Conservation (phyloP, 2,113 vertebrate genomes). For the Theristicus caerulescens region DNA sequence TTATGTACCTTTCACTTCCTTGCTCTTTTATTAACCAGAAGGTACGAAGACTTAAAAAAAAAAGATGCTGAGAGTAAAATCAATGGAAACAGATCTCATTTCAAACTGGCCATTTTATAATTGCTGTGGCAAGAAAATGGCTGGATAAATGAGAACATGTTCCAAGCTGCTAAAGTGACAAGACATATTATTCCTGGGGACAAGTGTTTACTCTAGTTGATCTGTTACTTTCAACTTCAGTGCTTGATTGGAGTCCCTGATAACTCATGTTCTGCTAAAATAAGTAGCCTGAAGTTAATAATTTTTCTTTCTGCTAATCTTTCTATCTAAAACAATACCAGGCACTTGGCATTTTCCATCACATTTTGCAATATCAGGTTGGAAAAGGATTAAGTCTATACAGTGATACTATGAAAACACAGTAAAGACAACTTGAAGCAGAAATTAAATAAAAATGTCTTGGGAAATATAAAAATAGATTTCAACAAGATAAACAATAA, state of each 20-base stretch:
- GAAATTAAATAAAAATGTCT: slow-evolving; percentile 65
- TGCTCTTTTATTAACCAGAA: slow-evolving; percentile 26
- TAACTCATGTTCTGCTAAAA: slow-evolving; percentile 31
- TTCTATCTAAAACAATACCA: slow-evolving; percentile 30
- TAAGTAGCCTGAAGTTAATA: slow-evolving; percentile 58
- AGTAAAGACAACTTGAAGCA: slow-evolving; percentile 7
- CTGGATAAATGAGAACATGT: slow-evolving; percentile 28
- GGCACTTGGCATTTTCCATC: slow-evolving; percentile 59
- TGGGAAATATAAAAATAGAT: slow-evolving; percentile 68
- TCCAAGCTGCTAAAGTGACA: slow-evolving; percentile 29
- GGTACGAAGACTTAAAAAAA: not conserved
- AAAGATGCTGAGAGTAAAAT: not conserved
- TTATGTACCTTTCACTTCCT: slow-evolving; percentile 21
- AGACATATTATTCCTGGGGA: slow-evolving; percentile 20
- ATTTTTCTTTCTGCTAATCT: slow-evolving; percentile 49
- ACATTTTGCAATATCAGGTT: slow-evolving; percentile 56
- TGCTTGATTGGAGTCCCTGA: slow-evolving; percentile 44
- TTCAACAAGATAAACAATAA: slow-evolving; percentile 68
- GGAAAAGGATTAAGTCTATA: slow-evolving; percentile 58
- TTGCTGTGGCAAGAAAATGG: slow-evolving; percentile 26
- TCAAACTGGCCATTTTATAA: slow-evolving; percentile 28
- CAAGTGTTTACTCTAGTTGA: slow-evolving; percentile 34
- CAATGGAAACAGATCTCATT: not conserved
- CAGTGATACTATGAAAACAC: slow-evolving; percentile 56
- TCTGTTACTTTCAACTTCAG: slow-evolving; percentile 36